phyloP scores from a whole-genome alignment of 2,888 invertebrate species.

The Hypena proboscidalis region DNA sequence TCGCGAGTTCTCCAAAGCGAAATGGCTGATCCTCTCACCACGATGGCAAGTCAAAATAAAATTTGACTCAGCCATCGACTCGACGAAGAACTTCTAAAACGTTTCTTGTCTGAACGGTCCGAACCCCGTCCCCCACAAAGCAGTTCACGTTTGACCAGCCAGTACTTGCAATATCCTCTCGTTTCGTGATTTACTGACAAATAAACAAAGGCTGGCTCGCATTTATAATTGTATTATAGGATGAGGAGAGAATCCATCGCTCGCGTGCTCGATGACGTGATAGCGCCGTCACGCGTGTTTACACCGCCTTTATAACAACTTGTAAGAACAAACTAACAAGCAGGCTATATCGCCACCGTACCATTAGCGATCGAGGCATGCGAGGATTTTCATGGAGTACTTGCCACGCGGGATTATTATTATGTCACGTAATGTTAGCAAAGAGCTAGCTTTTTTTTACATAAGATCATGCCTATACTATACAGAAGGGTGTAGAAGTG shows the following conservation, averaged over 20 bases:
- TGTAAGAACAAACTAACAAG: conserved; percentile 77
- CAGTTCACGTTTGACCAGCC: conserved; percentile 2
- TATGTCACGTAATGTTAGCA: conserved; percentile 15
- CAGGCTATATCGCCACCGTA: conserved; percentile 56
- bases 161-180: conserved; percentile 33
- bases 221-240: conserved; percentile 63
- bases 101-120: background rate
- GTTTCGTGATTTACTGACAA: conserved; percentile 58
- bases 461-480: no score
- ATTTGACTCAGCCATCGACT: no score
- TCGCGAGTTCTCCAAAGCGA: no score
- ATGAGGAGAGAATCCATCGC: conserved; percentile 63
- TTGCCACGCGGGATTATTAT: conserved; percentile 31
- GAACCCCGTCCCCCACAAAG: background rate
- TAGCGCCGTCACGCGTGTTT: conserved; percentile 79
- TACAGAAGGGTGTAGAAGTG: no score
- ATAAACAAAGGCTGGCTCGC: conserved; percentile 53
- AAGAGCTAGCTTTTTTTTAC: no score
- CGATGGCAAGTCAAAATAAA: no score
- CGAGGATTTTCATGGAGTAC: conserved; percentile 57
- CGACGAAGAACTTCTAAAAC: no score
- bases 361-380: conserved; percentile 56
- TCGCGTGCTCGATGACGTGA: conserved; percentile 81
- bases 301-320: conserved; percentile 74
- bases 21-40: no score